Conservation (phyloP, 2,888 invertebrate genomes). For the Willowsia nigromaculata region DNA sequence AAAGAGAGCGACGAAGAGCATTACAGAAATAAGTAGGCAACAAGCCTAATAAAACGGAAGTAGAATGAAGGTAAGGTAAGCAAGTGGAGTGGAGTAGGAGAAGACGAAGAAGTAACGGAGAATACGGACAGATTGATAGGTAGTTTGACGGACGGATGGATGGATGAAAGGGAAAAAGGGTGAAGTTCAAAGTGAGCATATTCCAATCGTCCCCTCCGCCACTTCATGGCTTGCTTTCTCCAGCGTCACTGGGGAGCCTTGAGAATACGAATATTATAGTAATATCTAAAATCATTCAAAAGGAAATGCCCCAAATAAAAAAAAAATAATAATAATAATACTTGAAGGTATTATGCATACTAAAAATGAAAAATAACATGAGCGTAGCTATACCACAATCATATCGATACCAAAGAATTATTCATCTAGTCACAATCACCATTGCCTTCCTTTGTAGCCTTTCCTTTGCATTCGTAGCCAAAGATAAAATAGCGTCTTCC, state of each 20-base stretch:
- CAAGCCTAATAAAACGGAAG: not conserved
- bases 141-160: conserved; percentile 15
- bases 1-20: not conserved
- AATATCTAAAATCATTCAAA: not conserved
- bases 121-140: conserved; percentile 35
- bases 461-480: no score
- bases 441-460: not conserved
- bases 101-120: no score
- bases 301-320: no score
- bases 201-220: not conserved
- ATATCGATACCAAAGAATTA: no score
- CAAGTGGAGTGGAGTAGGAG: not conserved
- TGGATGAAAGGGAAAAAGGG: conserved; percentile 43
- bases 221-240: conserved; percentile 1
- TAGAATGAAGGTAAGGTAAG: not conserved
- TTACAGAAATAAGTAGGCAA: not conserved
- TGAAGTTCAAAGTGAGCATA: conserved; percentile 50
- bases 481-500: no score
- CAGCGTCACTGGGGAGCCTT: conserved; percentile 2
- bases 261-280: conserved; percentile 10
- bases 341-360: no score
- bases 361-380: no score
- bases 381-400: no score
- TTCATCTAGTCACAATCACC: no score
- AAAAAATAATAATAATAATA: not conserved